Evolutionary conservation across 2,888 invertebrate species (phyloP), one percentile per base, ranked within the genome.

Genomic region (Vesta saturnalis): DNA sequence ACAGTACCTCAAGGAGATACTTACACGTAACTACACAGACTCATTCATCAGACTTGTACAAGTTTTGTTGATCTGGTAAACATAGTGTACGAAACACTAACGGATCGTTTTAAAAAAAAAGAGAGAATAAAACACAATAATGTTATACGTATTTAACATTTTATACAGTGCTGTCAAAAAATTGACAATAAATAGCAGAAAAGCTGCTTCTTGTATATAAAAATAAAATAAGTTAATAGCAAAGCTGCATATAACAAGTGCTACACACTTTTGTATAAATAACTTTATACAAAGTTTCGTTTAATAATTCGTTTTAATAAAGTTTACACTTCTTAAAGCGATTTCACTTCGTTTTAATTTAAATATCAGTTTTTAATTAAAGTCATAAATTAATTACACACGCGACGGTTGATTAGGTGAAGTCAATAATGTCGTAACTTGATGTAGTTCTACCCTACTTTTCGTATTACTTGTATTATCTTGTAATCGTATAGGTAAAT

Each of bases 191-290:
- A 68, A 75, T 67, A 77, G 69, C 73, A 77, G 71, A 78, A 76
- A 73, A 77, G 77, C 77, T 77, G 77, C 77, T 64, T 56, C 60
- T 62, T 67, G 60, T 67, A 66, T 68, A 72, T 72, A 77, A 77
- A 77, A 79, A 78, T 78, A 78, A 79, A 79, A 79, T 77, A 77
- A 78, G 74, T 78, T 77, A 79, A 77, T 79, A 80, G 79, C 78
- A 73, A 81, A 82, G 80, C 81, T 82, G 82, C 82, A 76, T 81
- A 82, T 82, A 82, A 82, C 82, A 79, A 80, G 81, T 81, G 81
- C 80, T 78, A 76, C 73, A 74, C 77, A 77, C 75, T 76, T 75
- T 72, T 73, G 73, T 75, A 75, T 76, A 73, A 77, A 73, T 67
- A 75, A 71, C 67, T 74, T 76, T 75, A 77, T 78, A 76, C 76